phyloP scores from a whole-genome alignment of 2,888 invertebrate species.

The Diarsia mendica region DNA sequence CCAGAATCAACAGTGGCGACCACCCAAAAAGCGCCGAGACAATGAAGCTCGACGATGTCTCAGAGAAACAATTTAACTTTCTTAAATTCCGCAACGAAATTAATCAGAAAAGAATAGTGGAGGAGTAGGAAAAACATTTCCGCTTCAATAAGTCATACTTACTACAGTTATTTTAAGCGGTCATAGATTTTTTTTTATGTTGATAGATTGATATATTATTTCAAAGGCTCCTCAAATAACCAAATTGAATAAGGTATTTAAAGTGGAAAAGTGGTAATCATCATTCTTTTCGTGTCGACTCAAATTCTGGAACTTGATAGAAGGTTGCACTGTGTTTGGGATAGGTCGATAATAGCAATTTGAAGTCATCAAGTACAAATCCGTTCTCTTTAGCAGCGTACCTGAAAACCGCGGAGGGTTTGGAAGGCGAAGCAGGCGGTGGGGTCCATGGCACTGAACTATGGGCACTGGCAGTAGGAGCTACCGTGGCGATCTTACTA shows the following conservation, averaged over 20 bases:
- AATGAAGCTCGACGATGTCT: too few relatives aligned
- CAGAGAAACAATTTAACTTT: too few relatives aligned
- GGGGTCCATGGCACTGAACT: constrained; percentile 83
- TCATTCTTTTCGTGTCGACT: not conserved
- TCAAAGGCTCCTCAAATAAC: not conserved
- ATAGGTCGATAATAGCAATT: not conserved
- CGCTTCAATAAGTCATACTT: too few relatives aligned
- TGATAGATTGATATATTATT: not conserved
- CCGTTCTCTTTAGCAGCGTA: constrained; percentile 90
- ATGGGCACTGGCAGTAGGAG: constrained; percentile 92
- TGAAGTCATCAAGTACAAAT: constrained; percentile 35
- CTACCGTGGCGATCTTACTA: constrained; percentile 90
- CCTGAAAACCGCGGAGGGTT: constrained; percentile 91
- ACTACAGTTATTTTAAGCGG: too few relatives aligned
- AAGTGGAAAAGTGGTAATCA: not conserved
- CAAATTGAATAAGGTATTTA: not conserved
- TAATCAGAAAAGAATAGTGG: too few relatives aligned
- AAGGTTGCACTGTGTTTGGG: not conserved
- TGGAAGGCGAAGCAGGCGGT: constrained; percentile 88
- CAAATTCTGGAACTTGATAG: not conserved
- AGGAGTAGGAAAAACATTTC: too few relatives aligned
- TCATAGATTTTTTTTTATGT: not conserved
- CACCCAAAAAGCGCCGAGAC: too few relatives aligned
- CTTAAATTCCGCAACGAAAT: too few relatives aligned
- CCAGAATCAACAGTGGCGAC: too few relatives aligned